Percentiles rank a stretch among this genome's conserved stretches.
Conservation (phyloP, 2,113 vertebrate species). For the Tyrannus savana region DNA sequence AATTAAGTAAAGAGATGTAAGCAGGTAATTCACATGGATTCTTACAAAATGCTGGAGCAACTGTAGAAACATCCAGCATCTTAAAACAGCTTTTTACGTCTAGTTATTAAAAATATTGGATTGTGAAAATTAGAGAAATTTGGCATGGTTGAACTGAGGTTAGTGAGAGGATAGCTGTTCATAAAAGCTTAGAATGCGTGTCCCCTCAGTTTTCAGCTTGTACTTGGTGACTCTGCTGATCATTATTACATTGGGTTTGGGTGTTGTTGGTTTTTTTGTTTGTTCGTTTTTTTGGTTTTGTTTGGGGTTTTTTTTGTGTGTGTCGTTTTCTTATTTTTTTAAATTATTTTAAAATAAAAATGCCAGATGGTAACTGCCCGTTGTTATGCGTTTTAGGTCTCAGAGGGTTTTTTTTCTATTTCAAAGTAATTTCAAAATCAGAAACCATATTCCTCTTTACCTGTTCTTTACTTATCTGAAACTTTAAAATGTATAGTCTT, state of each 20-base stretch:
- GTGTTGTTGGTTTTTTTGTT: not conserved
- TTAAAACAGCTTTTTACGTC: not conserved
- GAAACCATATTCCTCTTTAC: not conserved
- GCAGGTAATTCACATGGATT: not conserved
- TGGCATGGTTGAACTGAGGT: not conserved
- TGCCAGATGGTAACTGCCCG: not conserved
- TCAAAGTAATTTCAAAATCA: not conserved
- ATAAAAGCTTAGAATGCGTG: not conserved
- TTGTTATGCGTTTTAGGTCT: not conserved
- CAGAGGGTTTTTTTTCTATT: not conserved
- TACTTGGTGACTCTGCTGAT: not conserved
- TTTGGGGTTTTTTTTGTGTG: too few relatives aligned
- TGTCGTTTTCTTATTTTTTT: not conserved
- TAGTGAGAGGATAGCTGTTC: not conserved
- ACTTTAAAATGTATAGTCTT: not conserved
- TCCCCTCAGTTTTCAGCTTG: not conserved
- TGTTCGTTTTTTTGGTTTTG: too few relatives aligned
- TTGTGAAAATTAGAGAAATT: not conserved
- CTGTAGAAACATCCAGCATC: not conserved
- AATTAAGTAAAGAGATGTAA: not conserved
- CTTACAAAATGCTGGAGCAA: not conserved
- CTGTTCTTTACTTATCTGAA: not conserved
- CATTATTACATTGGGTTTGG: not conserved
- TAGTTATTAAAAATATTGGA: slow-evolving; percentile 1
- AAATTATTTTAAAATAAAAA: not conserved